Evolutionary conservation across 2,888 invertebrate species (phyloP).

Genomic region (Drosophila dives): DNA sequence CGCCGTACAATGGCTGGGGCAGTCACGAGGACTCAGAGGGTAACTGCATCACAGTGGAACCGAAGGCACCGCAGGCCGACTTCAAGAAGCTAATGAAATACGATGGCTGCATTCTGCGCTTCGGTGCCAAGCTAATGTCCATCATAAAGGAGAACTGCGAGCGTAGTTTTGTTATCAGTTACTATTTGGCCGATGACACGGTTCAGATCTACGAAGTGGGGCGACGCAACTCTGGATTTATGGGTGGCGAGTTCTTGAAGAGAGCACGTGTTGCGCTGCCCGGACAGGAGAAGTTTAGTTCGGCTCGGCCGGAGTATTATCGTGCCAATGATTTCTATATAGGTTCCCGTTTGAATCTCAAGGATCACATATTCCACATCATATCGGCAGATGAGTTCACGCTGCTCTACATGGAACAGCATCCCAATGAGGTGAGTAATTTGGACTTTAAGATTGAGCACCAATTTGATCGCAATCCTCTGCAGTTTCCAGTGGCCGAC

Average conservation of each 20-base stretch:
- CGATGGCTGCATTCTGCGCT: conserved; percentile 92
- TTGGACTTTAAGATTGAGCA: fast-evolving
- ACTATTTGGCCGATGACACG: conserved; percentile 93
- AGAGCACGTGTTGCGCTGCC: conserved; percentile 90
- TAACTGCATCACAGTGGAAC: conserved; percentile 92
- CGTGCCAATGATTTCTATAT: conserved; percentile 93
- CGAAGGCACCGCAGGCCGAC: conserved; percentile 91
- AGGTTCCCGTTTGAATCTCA: conserved; percentile 91
- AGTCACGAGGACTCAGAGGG: conserved; percentile 95
- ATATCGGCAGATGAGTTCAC: conserved; percentile 94
- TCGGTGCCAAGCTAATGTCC: conserved; percentile 91
- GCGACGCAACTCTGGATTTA: conserved; percentile 89
- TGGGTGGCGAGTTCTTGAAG: conserved; percentile 88
- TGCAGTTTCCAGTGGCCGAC: conserved; percentile 90
- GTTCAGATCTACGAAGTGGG: conserved; percentile 92
- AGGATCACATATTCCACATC: conserved; percentile 91
- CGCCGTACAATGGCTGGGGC: conserved; percentile 97
- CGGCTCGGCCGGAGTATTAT: conserved; percentile 90
- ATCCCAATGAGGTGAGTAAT: conserved; percentile 88
- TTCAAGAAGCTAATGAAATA: conserved; percentile 92
- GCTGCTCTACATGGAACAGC: conserved; percentile 93
- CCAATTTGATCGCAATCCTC: neutral
- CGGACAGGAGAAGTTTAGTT: conserved; percentile 89
- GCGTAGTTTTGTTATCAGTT: conserved; percentile 92
- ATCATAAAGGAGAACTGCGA: conserved; percentile 88